Evolutionary conservation across 2,113 vertebrate genomes (phyloP), one percentile per base, ranked within the genome.

Genomic region (Tetrao urogallus): DNA sequence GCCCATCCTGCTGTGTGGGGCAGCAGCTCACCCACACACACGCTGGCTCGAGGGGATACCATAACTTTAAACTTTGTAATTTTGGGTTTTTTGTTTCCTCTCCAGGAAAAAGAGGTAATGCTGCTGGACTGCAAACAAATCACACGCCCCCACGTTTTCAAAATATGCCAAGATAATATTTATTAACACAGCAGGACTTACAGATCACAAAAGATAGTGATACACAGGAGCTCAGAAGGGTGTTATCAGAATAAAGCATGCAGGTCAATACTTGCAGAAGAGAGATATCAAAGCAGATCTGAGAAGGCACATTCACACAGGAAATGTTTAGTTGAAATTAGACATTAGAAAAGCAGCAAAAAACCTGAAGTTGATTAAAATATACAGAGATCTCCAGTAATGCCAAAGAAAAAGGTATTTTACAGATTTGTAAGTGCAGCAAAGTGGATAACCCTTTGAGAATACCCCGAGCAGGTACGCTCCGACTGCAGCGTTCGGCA

Each of bases 81-180:
- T 88, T 78, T 28, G 38, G 38, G 5, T 40, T 54, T 28, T 54
- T 54, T 54, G 14, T 16, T 28, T 50, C 11, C 48, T 43, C 42
- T 43, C 27, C 42, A 64, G 69, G 58, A 66, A 34, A 54, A 4
- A 42, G 71, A 96, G 42, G 78, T n/a, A 28, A 74, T 56, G 94
- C 47, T 83, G 96, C 95, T 95, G 82, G 86, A 94, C 92, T 96
- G 93, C 97, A 95, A 85, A 98, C 94, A 98, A 98, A 98, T 97
- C 95, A 98, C 97, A 99, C 98, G 98, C 98, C 97, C 98, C 97
- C 98, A 98, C 95, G 93, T 97, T 96, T 98, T 98, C 98, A 98
- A 98, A 98, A 99, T 98, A 98, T 98, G 98, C 98, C 98, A 99
- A 99, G 98, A 97, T 98, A 98, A 99, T 98, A 99, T 99, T 99